Conservation (phyloP, 2,797 vertebrate genomes). For the Falco cherrug region DNA sequence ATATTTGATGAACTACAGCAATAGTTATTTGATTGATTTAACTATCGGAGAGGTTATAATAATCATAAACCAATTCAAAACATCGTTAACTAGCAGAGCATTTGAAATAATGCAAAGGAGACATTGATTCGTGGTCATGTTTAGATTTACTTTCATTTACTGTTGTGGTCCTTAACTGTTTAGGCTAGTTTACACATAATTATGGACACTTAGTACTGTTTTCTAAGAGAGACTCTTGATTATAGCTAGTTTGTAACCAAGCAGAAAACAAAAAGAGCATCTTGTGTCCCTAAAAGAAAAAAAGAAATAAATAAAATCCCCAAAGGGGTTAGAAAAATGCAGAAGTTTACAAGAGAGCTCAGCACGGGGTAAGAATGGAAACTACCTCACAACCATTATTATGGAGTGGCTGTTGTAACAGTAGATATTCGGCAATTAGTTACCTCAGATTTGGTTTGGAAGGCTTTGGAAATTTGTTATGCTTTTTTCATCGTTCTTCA, state of each 20-base stretch:
- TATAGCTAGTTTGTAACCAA: neutral
- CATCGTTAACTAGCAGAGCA: slow-evolving; percentile 29
- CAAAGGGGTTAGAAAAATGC: neutral
- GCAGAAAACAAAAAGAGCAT: neutral
- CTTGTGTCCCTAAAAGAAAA: neutral
- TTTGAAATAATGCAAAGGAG: slow-evolving; percentile 33
- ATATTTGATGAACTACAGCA: slow-evolving; percentile 16
- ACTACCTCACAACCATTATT: neutral
- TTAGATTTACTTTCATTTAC: neutral
- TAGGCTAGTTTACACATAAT: neutral
- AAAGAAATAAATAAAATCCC: neutral
- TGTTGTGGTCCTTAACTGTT: neutral
- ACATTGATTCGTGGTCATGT: neutral
- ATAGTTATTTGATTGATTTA: slow-evolving; percentile 60
- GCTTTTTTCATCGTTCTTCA: neutral
- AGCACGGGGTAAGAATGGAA: neutral
- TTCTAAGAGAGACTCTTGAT: neutral
- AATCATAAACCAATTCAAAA: slow-evolving; percentile 54
- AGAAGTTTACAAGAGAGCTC: neutral
- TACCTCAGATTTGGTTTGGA: neutral
- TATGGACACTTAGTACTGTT: neutral
- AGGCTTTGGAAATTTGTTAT: neutral
- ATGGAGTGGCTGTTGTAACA: neutral
- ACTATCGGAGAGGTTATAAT: slow-evolving; percentile 39
- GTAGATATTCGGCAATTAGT: neutral